Evolutionary conservation across 1,140 invertebrate genomes (phyloP).

Genomic region (Papilio dardanus): DNA sequence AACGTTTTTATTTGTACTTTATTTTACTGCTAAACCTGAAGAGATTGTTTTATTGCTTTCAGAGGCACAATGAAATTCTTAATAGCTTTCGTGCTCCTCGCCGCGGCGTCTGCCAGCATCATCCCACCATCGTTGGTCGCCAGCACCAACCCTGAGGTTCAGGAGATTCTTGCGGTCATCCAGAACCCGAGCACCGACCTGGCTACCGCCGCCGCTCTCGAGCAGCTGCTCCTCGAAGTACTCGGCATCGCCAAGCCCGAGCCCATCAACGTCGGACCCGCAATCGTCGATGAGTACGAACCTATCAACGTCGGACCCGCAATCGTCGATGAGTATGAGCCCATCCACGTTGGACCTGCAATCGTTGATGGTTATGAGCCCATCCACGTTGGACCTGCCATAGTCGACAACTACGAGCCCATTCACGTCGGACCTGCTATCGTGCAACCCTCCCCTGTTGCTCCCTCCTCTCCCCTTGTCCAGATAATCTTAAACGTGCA

Average conservation of each 20-base stretch:
- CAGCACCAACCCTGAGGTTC: conserved; percentile 44
- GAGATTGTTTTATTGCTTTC: no score
- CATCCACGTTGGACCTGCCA: conserved; percentile 42
- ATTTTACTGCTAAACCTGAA: no score
- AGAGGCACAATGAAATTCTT: conserved; percentile 65
- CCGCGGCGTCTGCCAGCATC: conserved; percentile 52
- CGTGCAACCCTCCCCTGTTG: conserved; percentile 35
- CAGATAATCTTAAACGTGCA: conserved; percentile 66
- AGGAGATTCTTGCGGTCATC: conserved; percentile 59
- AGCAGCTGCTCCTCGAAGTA: not conserved
- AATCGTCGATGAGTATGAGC: conserved; percentile 36
- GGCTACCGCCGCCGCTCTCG: conserved; percentile 25
- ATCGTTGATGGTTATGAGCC: conserved; percentile 27
- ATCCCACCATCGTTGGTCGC: conserved; percentile 39
- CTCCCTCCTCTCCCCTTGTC: conserved; percentile 53
- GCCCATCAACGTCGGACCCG: conserved; percentile 39
- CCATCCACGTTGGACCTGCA: conserved; percentile 32
- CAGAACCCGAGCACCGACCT: no score
- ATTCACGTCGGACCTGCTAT: conserved; percentile 48
- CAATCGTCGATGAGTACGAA: conserved; percentile 14
- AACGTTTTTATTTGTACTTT: no score
- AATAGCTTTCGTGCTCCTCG: conserved; percentile 55
- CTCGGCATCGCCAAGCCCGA: conserved; percentile 37
- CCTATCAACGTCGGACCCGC: conserved; percentile 37
- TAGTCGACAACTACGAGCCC: conserved; percentile 36